Evolutionary conservation across 2,113 vertebrate species (phyloP).

Genomic region (Vanacampus margaritifer): DNA sequence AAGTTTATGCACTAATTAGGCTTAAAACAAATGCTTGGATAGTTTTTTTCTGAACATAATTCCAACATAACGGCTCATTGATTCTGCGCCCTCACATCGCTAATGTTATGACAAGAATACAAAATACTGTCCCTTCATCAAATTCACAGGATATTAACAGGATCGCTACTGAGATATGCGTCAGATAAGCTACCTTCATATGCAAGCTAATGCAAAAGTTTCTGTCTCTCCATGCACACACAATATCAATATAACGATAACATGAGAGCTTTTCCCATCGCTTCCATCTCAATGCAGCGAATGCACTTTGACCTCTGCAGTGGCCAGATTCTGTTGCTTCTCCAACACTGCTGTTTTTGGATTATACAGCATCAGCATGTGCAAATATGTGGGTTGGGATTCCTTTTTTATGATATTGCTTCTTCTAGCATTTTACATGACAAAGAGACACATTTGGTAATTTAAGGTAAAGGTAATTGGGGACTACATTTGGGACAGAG

Average conservation of each 20-base stretch:
- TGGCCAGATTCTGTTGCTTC: not conserved
- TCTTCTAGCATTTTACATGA: too few relatives aligned
- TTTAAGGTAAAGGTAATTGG: too few relatives aligned
- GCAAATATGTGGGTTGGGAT: not conserved
- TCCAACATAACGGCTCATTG: constrained; percentile 2
- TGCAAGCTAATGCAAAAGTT: constrained; percentile 1
- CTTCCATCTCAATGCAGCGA: not conserved
- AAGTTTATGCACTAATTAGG: too few relatives aligned
- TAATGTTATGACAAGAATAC: not conserved
- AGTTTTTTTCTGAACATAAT: constrained; percentile 10
- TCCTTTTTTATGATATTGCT: too few relatives aligned
- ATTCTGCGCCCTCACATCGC: not conserved
- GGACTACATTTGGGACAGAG: not conserved
- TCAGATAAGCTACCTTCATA: not conserved
- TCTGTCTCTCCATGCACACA: not conserved
- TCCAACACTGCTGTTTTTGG: constrained; percentile 14
- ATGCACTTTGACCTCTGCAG: constrained; percentile 11
- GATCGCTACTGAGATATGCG: constrained; percentile 2
- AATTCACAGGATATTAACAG: constrained; percentile 16
- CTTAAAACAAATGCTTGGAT: not conserved
- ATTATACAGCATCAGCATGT: not conserved
- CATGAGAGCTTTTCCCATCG: constrained; percentile 13
- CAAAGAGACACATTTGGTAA: too few relatives aligned
- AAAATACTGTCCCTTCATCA: not conserved
- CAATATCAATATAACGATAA: not conserved